Conservation (phyloP, 2,888 invertebrate genomes). For the Anticlea derivata region DNA sequence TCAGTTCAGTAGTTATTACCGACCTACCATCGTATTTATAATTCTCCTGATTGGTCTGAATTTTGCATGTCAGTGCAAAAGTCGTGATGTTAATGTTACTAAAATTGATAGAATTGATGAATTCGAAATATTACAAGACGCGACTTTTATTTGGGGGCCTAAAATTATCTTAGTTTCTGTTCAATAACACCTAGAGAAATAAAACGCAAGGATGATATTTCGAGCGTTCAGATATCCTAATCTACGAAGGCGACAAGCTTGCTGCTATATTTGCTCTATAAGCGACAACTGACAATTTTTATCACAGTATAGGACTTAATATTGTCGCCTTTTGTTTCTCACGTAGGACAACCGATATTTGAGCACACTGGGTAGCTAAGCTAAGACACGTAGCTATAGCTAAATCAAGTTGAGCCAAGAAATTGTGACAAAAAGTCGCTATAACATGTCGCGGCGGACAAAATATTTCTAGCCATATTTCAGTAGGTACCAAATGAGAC, state of each 20-base stretch:
- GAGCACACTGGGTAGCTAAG: background rate
- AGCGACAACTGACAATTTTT: conserved; percentile 3
- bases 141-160: too few species aligned
- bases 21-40: too few species aligned
- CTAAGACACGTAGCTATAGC: background rate
- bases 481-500: background rate
- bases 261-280: background rate
- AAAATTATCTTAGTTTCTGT: too few species aligned
- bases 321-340: conserved; percentile 8
- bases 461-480: background rate
- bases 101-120: conserved; percentile 3
- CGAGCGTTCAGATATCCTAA: too few species aligned
- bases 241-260: background rate
- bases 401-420: background rate
- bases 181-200: too few species aligned
- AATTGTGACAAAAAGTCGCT: background rate
- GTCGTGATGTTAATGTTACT: background rate
- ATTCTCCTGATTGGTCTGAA: too few species aligned
- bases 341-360: conserved; percentile 3
- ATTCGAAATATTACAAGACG: background rate
- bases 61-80: conserved; percentile 9
- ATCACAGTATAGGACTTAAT: conserved; percentile 1
- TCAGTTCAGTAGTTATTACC: background rate
- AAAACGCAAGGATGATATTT: too few species aligned
- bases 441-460: background rate